Conservation (phyloP, 2,888 invertebrate genomes). For the Zootermopsis nevadensis region DNA sequence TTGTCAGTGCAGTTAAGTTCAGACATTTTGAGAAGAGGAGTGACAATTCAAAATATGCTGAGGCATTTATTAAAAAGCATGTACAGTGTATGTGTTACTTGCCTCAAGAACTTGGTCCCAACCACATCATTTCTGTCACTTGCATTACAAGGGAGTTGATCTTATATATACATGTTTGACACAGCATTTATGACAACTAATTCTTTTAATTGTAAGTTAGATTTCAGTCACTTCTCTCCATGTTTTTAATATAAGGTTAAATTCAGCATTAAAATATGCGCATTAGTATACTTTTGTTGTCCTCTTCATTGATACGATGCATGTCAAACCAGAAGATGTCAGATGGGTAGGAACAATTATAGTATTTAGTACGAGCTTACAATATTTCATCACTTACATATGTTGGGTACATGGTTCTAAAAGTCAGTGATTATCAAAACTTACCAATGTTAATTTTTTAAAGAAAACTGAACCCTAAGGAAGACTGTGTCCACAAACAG, state of each 20-base stretch:
- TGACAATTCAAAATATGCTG: too few species aligned
- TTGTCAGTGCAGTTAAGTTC: neutral
- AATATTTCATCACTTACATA: neutral
- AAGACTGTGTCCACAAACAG: slow-evolving; percentile 17
- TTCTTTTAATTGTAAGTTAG: too few species aligned
- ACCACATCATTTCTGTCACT: neutral
- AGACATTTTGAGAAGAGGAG: neutral
- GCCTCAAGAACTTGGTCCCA: neutral
- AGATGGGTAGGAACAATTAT: neutral
- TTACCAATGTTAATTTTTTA: neutral
- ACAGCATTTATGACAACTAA: too few species aligned
- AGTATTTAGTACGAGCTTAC: neutral
- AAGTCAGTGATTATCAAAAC: neutral
- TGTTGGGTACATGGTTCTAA: slow-evolving; percentile 22
- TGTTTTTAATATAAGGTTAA: too few species aligned
- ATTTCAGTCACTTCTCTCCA: too few species aligned
- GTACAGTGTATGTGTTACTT: neutral
- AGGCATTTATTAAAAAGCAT: neutral
- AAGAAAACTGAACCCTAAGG: slow-evolving; percentile 1
- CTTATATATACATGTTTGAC: too few species aligned
- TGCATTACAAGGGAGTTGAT: too few species aligned
- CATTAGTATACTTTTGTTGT: too few species aligned
- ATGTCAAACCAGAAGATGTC: too few species aligned
- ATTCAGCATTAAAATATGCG: too few species aligned
- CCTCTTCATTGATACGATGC: too few species aligned